Evolutionary conservation across 2,113 vertebrate genomes (phyloP).

Genomic region (Leptocoma aspasia): DNA sequence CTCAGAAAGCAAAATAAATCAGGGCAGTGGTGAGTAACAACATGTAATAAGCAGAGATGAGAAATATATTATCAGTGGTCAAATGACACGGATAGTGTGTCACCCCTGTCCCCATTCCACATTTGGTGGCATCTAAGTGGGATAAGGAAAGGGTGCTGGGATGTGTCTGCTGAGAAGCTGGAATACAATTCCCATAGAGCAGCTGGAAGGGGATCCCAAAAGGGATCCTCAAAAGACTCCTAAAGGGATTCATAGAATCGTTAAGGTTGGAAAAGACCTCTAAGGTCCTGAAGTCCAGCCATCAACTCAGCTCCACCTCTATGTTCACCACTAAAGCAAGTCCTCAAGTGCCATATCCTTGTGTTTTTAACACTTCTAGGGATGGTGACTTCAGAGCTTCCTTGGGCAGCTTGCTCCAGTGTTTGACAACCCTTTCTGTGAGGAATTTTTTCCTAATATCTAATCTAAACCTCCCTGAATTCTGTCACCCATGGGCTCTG

Average conservation of each 20-base stretch:
- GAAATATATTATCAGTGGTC: background rate
- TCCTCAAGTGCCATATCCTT: background rate
- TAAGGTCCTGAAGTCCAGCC: background rate
- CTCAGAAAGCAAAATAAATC: background rate
- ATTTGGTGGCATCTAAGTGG: background rate
- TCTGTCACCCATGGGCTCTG: background rate
- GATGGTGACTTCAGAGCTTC: background rate
- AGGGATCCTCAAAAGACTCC: background rate
- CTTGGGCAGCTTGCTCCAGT: background rate
- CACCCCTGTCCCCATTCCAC: rapidly evolving
- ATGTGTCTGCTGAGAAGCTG: background rate
- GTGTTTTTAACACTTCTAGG: background rate
- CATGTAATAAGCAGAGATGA: background rate
- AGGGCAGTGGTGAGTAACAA: background rate
- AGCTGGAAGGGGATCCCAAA: background rate
- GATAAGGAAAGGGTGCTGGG: background rate
- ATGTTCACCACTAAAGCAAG: background rate
- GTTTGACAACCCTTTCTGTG: background rate
- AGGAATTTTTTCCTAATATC: background rate
- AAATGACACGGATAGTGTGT: background rate
- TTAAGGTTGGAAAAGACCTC: background rate
- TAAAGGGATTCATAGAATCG: rapidly evolving
- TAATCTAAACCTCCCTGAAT: background rate
- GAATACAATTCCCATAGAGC: background rate
- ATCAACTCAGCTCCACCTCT: background rate